A percentile compares a stretch with the other conserved stretches of the same genome.
These are phyloP conservation scores for Argyrosomus japonicus DNA, from an alignment of 2,113 vertebrate species.

Conservation along the genomic window DNA sequence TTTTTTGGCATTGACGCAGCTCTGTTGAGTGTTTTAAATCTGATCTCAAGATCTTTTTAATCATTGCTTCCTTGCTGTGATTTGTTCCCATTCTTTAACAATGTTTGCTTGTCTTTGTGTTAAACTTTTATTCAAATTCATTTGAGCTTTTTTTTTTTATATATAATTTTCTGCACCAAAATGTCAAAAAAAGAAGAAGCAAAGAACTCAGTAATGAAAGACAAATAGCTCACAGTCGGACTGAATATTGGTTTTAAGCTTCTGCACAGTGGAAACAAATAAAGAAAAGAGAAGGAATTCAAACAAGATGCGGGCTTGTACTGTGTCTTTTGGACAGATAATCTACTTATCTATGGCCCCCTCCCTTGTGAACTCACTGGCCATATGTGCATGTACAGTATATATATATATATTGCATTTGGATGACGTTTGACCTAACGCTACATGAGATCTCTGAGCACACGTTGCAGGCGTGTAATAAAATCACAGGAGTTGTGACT, in stretches of 20 bases:
- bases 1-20: neutral
- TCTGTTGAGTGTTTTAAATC: constrained; percentile 2
- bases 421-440: neutral
- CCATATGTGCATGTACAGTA: constrained; percentile 26
- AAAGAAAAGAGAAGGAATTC: constrained; percentile 25
- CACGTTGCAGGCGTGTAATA: neutral
- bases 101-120: neutral
- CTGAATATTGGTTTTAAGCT: neutral
- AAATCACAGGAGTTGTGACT: constrained; percentile 19
- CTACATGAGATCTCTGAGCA: neutral
- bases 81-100: neutral
- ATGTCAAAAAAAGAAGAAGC: neutral
- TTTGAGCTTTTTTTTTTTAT: neutral
- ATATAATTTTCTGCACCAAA: neutral
- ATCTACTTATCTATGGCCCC: neutral
- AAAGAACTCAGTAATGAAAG: neutral
- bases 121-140: neutral
- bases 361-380: neutral
- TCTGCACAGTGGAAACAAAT: constrained; percentile 8
- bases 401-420: neutral
- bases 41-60: neutral
- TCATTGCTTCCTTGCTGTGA: neutral
- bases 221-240: constrained; percentile 25
- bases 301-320: neutral
- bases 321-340: constrained; percentile 3